Evolutionary conservation across 1,140 invertebrate species (phyloP), one percentile per base, ranked within the genome.

Genomic region (Bombus vancouverensis): DNA sequence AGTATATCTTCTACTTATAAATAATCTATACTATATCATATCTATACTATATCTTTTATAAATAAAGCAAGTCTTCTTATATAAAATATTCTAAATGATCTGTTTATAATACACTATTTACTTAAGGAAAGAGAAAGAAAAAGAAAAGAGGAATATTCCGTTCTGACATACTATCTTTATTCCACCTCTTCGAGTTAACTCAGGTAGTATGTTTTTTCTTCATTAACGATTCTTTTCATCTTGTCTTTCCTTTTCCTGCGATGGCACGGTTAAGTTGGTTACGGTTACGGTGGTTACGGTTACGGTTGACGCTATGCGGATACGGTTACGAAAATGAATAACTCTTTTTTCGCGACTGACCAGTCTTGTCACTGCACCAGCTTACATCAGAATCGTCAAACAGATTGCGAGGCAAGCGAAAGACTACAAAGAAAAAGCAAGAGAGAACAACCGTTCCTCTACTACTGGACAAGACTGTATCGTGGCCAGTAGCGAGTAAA

Each of bases 181-280:
- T 18, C n/a, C 6, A 9, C 32, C 32, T 18, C 2, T 8, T 9
- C 8, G 5, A 18, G 15, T 22, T 34, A 37, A 66, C 12, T 32
- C n/a, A 15, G 34, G 22, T 10, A 68, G 18, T 37, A 25, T 37
- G 32, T 68, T 25, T 37, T 68, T 68, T 81, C 25, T 39, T 34
- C 53, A 59, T 81, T 78, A 92, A 93, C 91, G 90, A 90, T 87
- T 75, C 76, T 89, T 81, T 75, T 89, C 90, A 88, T 89, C 90
- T 83, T 90, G 89, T 83, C 88, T 34, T 53, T 44, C n/a, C 39
- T 39, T 47, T 13, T 66, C 79, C 71, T 32, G 65, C n/a, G 66
- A 68, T 10, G 22, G 22, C 15, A 37, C 22, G 47, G 39, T 66
- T 37, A 62, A 59, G n/a, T 22, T 59, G 53, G 74, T 59, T 53